Evolutionary conservation across 2,888 invertebrate genomes (phyloP).

Genomic region (Scaptodrosophila latifasciaeformis): DNA sequence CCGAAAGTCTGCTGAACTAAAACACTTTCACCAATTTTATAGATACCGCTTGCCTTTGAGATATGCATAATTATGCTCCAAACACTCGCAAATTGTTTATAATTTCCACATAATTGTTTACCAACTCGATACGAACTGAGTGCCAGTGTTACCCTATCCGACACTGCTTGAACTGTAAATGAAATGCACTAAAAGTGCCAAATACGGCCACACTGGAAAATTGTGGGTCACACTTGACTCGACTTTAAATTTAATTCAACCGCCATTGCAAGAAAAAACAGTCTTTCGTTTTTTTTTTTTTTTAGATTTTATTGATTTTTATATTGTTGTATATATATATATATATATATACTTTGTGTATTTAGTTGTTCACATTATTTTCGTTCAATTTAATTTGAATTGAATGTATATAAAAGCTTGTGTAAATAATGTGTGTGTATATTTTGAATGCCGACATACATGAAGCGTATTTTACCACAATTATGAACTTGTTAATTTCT

Average conservation of each 20-base stretch:
- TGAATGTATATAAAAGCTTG: background rate
- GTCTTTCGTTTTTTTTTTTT: constrained; percentile 11
- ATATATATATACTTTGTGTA: background rate
- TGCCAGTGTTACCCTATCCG: too few relatives aligned
- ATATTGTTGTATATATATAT: too few relatives aligned
- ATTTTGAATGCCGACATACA: too few relatives aligned
- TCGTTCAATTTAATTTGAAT: background rate
- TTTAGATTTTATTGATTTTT: constrained; percentile 7
- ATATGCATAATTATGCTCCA: constrained; percentile 50
- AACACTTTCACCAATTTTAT: constrained; percentile 42
- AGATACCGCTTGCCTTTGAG: constrained; percentile 28
- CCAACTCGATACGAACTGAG: constrained; percentile 11
- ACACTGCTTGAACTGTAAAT: too few relatives aligned
- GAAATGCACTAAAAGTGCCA: background rate
- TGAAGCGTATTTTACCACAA: too few relatives aligned
- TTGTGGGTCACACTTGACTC: too few relatives aligned
- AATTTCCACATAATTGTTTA: constrained; percentile 30
- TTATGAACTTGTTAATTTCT: too few relatives aligned
- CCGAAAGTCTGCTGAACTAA: too few relatives aligned
- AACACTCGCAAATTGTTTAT: constrained; percentile 29
- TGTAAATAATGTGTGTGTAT: background rate
- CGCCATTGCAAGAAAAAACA: background rate
- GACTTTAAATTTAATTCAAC: too few relatives aligned
- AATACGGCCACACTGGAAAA: background rate
- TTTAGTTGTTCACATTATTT: background rate